Base-by-base conservation (phyloP, 2,888 invertebrate genomes). In the Rhodophaea formosa region DNA sequence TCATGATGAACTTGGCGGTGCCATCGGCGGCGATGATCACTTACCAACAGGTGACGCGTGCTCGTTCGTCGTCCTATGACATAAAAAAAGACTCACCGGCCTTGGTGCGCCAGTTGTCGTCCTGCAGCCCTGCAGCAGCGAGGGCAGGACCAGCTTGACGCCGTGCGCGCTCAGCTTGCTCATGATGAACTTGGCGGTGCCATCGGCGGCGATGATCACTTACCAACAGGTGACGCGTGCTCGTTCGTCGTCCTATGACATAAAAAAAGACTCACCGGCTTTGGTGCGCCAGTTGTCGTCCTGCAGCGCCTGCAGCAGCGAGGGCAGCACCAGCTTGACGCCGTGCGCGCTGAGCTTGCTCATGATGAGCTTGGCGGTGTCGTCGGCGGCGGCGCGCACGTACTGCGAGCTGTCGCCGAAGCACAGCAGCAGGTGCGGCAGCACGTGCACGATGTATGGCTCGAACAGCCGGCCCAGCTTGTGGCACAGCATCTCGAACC, bases 211-310 rank as follows among this genome's bases (percentile, higher is more conserved):
- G 5, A 7, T 10, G 65, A 82, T 52, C 55, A 94, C 95, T n/a
- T n/a, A n/a, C n/a, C n/a, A n/a, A n/a, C n/a, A n/a, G n/a, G n/a
- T 23, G 23, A 23, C 23, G 23, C 23, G 23, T 23, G 23, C 23
- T 2, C 23, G 23, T n/a, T n/a, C n/a, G n/a, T n/a, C n/a, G n/a
- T n/a, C n/a, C n/a, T n/a, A n/a, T n/a, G n/a, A n/a, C n/a, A n/a
- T n/a, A n/a, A n/a, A n/a, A n/a, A n/a, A 23, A 7, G 8, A 65
- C 82, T 52, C 55, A 94, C 95, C 97, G 7, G 97, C 97, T 88
- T 99, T 99, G 0, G 99, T 99, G 75, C 99, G 93, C 99, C 99
- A 99, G 14, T 98, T 98, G 87, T 99, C 99, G 82, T 99, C 98
- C 81, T 99, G 97, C 58, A 99, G 91, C 35, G 98, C 99, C 70